Conservation (phyloP, 1,140 invertebrate genomes). For the Trichoplusia ni region DNA sequence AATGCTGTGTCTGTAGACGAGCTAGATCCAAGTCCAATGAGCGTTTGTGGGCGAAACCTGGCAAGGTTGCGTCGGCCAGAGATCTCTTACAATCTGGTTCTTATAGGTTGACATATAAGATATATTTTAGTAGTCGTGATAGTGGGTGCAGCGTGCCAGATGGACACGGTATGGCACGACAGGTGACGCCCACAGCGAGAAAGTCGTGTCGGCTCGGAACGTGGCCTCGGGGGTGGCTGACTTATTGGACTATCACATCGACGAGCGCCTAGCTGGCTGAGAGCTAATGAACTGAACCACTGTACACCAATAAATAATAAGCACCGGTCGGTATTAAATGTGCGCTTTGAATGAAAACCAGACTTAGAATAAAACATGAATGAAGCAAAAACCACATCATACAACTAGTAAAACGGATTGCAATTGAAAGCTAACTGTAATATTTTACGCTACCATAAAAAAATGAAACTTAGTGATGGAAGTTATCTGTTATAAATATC, state of each 20-base stretch:
- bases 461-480: too few species aligned
- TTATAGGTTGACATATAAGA: conserved; percentile 26
- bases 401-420: too few species aligned
- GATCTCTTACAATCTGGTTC: conserved; percentile 9
- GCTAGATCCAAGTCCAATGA: conserved; percentile 26
- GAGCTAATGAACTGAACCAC: conserved; percentile 18
- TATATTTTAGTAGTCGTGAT: background rate
- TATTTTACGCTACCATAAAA: too few species aligned
- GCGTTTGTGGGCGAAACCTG: conserved; percentile 19
- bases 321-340: too few species aligned
- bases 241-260: conserved; percentile 22
- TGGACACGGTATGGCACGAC: conserved; percentile 39
- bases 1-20: conserved; percentile 15
- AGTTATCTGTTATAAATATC: too few species aligned
- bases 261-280: background rate
- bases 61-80: conserved; percentile 6
- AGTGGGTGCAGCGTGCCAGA: conserved; percentile 4
- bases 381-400: too few species aligned
- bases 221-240: conserved; percentile 27
- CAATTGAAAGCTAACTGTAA: too few species aligned
- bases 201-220: conserved; percentile 35
- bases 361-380: too few species aligned
- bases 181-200: conserved; percentile 53
- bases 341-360: too few species aligned
- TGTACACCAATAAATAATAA: conserved; percentile 8